phyloP scores from a whole-genome alignment of 2,113 vertebrate genomes.

The Atherinomorus stipes region DNA sequence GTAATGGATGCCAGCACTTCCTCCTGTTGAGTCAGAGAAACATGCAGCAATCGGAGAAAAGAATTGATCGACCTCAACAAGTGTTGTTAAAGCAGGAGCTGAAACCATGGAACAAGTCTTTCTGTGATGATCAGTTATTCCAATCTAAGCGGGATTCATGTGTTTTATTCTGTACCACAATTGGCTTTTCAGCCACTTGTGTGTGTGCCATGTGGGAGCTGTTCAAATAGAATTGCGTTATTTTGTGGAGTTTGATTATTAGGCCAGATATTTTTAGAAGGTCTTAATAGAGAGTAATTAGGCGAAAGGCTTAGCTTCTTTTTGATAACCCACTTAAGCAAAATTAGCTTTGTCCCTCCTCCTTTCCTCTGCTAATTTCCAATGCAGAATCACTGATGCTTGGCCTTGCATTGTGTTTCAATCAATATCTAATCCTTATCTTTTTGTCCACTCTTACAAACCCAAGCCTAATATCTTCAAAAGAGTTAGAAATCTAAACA shows the following conservation, averaged over 20 bases:
- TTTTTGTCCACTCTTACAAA: background rate
- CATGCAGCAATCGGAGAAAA: background rate
- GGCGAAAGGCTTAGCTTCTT: constrained; percentile 57
- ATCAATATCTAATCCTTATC: constrained; percentile 26
- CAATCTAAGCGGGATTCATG: background rate
- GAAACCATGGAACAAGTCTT: background rate
- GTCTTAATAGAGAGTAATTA: constrained; percentile 56
- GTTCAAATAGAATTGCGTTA: constrained; percentile 8
- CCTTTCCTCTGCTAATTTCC: constrained; percentile 19
- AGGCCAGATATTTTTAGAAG: constrained; percentile 71
- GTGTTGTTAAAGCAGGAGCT: background rate
- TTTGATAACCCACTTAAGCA: constrained; percentile 69
- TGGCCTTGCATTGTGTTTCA: background rate
- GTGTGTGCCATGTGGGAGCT: constrained; percentile 1
- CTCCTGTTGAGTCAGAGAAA: background rate
- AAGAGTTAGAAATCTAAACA: background rate
- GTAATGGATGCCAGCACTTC: background rate
- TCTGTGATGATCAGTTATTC: background rate
- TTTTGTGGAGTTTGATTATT: constrained; percentile 51
- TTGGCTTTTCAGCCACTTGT: background rate
- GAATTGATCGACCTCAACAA: background rate
- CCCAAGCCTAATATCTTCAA: background rate
- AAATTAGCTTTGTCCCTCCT: constrained; percentile 54
- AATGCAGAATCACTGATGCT: background rate
- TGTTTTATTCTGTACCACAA: background rate